Base-by-base conservation (phyloP, 2,888 invertebrate species). In the Drosophila kanekoi region DNA sequence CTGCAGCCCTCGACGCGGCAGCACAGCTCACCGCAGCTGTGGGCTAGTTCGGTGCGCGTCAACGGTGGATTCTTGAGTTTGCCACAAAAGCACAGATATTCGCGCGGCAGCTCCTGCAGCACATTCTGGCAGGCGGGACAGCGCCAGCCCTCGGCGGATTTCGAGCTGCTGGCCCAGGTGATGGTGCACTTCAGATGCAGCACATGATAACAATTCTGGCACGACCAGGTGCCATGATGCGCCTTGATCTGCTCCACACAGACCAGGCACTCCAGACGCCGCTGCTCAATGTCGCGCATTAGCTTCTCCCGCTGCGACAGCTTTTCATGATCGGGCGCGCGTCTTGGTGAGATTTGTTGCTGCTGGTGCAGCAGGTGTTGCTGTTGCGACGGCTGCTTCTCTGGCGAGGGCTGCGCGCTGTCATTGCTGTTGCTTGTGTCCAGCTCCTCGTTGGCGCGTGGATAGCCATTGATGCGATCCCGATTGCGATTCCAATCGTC, bases 51-150 rank as follows among this genome's bases (percentile, higher is more conserved):
- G 44, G 95, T 94, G 2, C 96, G 95, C 90, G 95, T 95, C 92
- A 95, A 95, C 64, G 95, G 94, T 0, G 98, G 98, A 86, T 96
- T 94, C 43, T 94, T 94, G 1, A 93, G 91, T 90, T 97, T 96
- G 23, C 97, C 97, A 91, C 99, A 99, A 93, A 98, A 98, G 91
- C 99, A 99, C 14, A 94, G 93, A 92, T 98, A 99, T 57, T 96
- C 95, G 0, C 94, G 93, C 0, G 98, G 98, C 57, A 97, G 94
- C 23, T 94, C 93, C 14, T 94, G 93, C 62, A 94, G 95, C 2
- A 96, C 95, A 91, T 97, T 96, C 92, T 98, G 98, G 91, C 99
- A 99, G 0, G 98, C 98, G 0, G 99, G 99, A 91, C 99, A 99
- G 18, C 98, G 95, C 99, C 99, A 99, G 63, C 96, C 96, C 56